Evolutionary conservation across 2,888 invertebrate genomes (phyloP).

Genomic region (Pseudolycoriella hygida): DNA sequence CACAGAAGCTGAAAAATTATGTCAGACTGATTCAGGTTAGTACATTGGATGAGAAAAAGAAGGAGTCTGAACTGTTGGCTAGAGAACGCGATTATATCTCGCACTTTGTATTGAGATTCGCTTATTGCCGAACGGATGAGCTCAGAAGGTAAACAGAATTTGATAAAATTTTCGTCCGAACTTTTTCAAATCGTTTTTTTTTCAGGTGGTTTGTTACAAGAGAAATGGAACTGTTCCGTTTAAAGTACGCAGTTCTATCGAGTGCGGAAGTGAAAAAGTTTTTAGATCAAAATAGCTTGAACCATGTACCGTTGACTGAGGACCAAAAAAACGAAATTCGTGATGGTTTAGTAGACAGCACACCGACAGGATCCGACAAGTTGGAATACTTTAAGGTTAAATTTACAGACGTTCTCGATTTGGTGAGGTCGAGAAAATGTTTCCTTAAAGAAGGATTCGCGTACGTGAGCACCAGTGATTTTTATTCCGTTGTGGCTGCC

Average conservation of each 20-base stretch:
- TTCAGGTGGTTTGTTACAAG: slow-evolving; percentile 67
- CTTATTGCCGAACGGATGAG: slow-evolving; percentile 78
- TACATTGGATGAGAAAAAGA: slow-evolving; percentile 19
- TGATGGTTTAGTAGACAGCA: slow-evolving; percentile 42
- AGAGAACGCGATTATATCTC: slow-evolving; percentile 72
- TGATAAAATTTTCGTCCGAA: background rate
- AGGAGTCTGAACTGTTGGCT: slow-evolving; percentile 42
- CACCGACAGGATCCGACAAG: slow-evolving; percentile 38
- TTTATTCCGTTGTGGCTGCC: slow-evolving; percentile 65
- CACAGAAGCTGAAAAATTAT: slow-evolving; percentile 48
- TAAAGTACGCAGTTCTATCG: slow-evolving; percentile 49
- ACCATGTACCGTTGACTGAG: slow-evolving; percentile 44
- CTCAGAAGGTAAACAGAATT: slow-evolving; percentile 32
- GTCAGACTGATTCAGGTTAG: slow-evolving; percentile 40
- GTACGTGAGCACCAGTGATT: slow-evolving; percentile 69
- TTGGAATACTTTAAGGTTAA: slow-evolving; percentile 65
- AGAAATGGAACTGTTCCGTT: slow-evolving; percentile 79
- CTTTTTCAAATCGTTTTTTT: slow-evolving; percentile 15
- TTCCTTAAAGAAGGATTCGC: slow-evolving; percentile 68
- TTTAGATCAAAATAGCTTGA: slow-evolving; percentile 45
- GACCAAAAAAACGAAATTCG: slow-evolving; percentile 47
- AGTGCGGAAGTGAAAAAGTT: slow-evolving; percentile 43
- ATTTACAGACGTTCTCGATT: slow-evolving; percentile 71
- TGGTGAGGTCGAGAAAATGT: slow-evolving; percentile 61
- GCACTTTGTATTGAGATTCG: slow-evolving; percentile 81